phyloP scores from a whole-genome alignment of 2,797 vertebrate genomes.

The Pseudochirops cupreus region DNA sequence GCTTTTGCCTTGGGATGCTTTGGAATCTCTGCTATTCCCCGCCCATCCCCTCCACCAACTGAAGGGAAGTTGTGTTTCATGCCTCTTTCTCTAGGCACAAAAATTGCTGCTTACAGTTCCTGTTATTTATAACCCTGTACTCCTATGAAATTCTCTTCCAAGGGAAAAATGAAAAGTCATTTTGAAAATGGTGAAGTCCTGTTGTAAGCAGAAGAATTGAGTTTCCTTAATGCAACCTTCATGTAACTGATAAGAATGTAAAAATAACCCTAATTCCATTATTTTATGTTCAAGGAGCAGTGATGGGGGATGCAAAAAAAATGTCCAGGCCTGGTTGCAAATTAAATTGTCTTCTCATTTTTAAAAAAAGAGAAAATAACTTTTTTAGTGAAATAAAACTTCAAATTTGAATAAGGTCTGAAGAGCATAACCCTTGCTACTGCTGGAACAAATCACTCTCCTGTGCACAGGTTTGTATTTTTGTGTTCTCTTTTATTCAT shows the following conservation, averaged over 20 bases:
- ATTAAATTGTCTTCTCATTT: slow-evolving; percentile 58
- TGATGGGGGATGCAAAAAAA: not conserved
- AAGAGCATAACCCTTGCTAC: slow-evolving; percentile 46
- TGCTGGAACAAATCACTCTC: slow-evolving; percentile 66
- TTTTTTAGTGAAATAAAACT: slow-evolving; percentile 39
- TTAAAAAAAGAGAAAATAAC: slow-evolving; percentile 65
- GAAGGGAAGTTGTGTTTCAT: not conserved
- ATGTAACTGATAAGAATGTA: not conserved
- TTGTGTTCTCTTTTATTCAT: slow-evolving; percentile 34
- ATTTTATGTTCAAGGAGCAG: slow-evolving; percentile 39
- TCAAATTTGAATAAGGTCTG: slow-evolving; percentile 39
- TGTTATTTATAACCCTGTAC: slow-evolving; percentile 13
- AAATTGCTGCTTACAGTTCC: slow-evolving; percentile 42
- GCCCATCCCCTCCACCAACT: not conserved
- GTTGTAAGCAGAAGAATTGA: slow-evolving; percentile 38
- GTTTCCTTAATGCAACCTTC: slow-evolving; percentile 25
- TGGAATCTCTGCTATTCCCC: not conserved
- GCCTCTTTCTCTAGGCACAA: not conserved
- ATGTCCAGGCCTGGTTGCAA: slow-evolving; percentile 58
- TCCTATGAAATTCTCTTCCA: slow-evolving; percentile 31
- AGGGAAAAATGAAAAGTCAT: slow-evolving; percentile 32
- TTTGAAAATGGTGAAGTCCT: slow-evolving; percentile 9
- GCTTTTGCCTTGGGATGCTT: not conserved
- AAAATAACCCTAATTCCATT: slow-evolving; percentile 30
- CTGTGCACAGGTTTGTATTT: slow-evolving; percentile 60